phyloP scores from a whole-genome alignment of 2,888 invertebrate species.

The Stramonita haemastoma region DNA sequence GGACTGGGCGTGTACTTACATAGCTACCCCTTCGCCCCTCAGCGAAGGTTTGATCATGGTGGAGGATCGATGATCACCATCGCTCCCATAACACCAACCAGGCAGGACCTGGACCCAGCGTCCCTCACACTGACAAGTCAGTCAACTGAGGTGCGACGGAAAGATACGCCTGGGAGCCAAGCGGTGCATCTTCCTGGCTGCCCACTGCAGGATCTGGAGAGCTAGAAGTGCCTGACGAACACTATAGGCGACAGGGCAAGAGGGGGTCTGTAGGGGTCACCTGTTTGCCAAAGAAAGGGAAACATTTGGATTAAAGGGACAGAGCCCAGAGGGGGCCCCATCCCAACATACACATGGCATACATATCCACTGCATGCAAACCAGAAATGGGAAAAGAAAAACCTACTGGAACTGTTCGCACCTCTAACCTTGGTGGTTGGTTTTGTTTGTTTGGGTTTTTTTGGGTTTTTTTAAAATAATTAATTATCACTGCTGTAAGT shows the following conservation, averaged over 20 bases:
- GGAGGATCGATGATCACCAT: constrained; percentile 23
- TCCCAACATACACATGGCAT: constrained; percentile 44
- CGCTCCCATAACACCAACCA: constrained; percentile 29
- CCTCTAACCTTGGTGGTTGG: not conserved
- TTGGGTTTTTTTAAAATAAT: no score
- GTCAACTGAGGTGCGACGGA: constrained; percentile 3
- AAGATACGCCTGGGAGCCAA: not conserved
- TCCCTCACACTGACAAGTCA: constrained; percentile 33
- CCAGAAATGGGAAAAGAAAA: not conserved
- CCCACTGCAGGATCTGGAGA: constrained; percentile 29
- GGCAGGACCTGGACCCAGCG: constrained; percentile 30
- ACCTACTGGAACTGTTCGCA: not conserved
- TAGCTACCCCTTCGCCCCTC: constrained; percentile 33
- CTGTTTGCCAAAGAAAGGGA: constrained; percentile 48
- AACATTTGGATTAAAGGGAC: constrained; percentile 45
- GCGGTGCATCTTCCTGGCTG: not conserved
- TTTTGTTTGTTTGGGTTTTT: not conserved
- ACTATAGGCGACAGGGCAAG: constrained; percentile 35
- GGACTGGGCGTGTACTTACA: constrained; percentile 54
- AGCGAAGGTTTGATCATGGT: constrained; percentile 41
- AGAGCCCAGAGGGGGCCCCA: constrained; percentile 42
- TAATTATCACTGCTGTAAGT: no score
- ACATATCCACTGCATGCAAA: constrained; percentile 35
- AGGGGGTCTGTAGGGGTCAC: constrained; percentile 39
- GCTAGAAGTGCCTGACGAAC: constrained; percentile 21